Conservation (phyloP, 2,888 invertebrate species). For the Tinea trinotella region DNA sequence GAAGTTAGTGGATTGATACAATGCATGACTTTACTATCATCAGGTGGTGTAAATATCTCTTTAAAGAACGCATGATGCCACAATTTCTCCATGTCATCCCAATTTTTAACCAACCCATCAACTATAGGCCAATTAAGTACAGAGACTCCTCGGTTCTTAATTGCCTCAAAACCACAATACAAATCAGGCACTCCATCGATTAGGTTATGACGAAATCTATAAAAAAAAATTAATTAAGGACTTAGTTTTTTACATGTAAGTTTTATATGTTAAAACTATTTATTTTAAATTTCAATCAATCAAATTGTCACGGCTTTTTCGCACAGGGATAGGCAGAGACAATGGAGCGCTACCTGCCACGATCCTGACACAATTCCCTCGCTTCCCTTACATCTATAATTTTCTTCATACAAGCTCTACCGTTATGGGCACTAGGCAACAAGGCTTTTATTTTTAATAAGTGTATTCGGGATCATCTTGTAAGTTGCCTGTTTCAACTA, state of each 20-base stretch:
- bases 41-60: constrained; percentile 84
- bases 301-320: no score
- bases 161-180: constrained; percentile 74
- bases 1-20: constrained; percentile 87
- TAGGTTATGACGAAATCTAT: constrained; percentile 38
- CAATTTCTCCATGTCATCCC: constrained; percentile 92
- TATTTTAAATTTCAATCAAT: no score
- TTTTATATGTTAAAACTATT: no score
- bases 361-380: no score
- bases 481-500: no score
- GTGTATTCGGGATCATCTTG: no score
- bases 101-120: constrained; percentile 83
- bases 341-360: no score
- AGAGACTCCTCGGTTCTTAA: constrained; percentile 59
- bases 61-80: constrained; percentile 91
- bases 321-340: no score
- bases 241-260: background rate
- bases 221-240: background rate
- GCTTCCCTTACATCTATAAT: no score
- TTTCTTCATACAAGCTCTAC: no score
- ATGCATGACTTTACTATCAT: constrained; percentile 83
- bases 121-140: constrained; percentile 82
- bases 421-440: no score
- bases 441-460: no score
- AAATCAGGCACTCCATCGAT: constrained; percentile 49